Conservation (phyloP, 2,113 vertebrate species). For the Peromyscus californicus region DNA sequence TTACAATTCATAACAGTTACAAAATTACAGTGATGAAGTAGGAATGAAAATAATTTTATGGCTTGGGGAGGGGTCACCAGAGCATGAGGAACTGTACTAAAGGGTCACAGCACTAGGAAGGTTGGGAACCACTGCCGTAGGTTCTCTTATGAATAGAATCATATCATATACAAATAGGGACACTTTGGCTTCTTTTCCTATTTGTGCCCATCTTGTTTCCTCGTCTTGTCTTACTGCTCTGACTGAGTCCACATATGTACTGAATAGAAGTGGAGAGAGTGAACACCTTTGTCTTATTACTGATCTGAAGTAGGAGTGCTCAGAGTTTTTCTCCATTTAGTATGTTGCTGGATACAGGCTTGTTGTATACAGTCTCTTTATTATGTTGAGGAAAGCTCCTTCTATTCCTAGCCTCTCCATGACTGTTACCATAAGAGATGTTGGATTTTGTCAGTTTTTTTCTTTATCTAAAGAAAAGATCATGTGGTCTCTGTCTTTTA, state of each 20-base stretch:
- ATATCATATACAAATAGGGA: background rate
- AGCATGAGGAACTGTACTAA: background rate
- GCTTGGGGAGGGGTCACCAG: too few relatives aligned
- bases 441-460: background rate
- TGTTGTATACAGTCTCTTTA: background rate
- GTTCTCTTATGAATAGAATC: background rate
- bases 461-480: background rate
- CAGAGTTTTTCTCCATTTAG: background rate
- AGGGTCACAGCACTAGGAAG: background rate
- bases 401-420: background rate
- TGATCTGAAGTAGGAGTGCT: background rate
- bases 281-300: background rate
- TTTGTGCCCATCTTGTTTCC: background rate
- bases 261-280: background rate
- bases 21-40: background rate
- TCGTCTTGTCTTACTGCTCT: background rate
- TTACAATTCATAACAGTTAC: background rate
- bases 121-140: background rate
- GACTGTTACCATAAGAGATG: background rate
- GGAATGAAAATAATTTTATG: background rate
- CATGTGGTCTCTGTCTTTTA: background rate
- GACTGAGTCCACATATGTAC: background rate
- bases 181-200: background rate
- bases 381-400: background rate
- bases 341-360: background rate